Evolutionary conservation across 1,140 invertebrate genomes (phyloP).

Genomic region (Lanistes nyassanus): DNA sequence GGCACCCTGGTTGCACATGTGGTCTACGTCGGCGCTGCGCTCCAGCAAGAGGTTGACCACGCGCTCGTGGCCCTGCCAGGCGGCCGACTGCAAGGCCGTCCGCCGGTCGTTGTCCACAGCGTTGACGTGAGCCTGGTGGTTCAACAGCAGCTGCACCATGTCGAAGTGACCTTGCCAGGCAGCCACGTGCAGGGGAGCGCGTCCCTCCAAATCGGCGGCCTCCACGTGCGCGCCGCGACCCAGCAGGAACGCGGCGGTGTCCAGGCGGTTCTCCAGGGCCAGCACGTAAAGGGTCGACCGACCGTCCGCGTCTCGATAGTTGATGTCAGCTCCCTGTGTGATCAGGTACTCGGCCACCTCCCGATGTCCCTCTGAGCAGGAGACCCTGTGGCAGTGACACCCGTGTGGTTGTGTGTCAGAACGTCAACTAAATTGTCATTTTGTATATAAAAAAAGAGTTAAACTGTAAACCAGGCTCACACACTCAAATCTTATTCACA

Average conservation of each 20-base stretch:
- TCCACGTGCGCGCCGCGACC: conserved; percentile 81
- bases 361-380: conserved; percentile 85
- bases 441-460: too few relatives aligned
- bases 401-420: conserved; percentile 65
- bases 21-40: conserved; percentile 79
- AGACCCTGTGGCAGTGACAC: conserved; percentile 71
- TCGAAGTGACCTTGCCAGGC: conserved; percentile 93
- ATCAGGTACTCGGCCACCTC: conserved; percentile 71
- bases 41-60: conserved; percentile 80
- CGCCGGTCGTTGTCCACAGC: conserved; percentile 89
- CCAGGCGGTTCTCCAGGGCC: conserved; percentile 87
- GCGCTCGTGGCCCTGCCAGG: conserved; percentile 90
- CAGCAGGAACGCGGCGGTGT: conserved; percentile 79
- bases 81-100: conserved; percentile 92
- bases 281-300: conserved; percentile 91
- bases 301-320: conserved; percentile 91
- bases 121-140: conserved; percentile 82
- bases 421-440: too few relatives aligned
- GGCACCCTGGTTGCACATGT: conserved; percentile 94
- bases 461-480: too few relatives aligned
- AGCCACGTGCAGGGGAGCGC: conserved; percentile 91
- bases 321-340: conserved; percentile 83
- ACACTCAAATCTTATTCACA: too few relatives aligned
- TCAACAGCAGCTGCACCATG: conserved; percentile 86
- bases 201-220: conserved; percentile 87